Evolutionary conservation across 2,888 invertebrate genomes (phyloP), one percentile per base, ranked within the genome.

Genomic region (Scaptomyza parva): DNA sequence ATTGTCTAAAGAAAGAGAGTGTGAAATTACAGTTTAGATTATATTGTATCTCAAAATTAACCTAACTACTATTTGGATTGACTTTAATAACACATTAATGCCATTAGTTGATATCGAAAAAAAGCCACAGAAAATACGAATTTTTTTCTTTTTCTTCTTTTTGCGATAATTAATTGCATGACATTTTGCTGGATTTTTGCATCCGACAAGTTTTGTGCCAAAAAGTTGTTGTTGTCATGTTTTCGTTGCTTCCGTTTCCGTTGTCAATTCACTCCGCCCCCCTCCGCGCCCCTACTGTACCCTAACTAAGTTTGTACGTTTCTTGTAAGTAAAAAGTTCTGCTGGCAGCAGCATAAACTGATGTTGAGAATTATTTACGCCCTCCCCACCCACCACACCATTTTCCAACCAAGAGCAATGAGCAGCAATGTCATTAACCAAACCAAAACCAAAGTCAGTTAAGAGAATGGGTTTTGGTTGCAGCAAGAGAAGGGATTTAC

Each of bases 111-210:
- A 33, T 9, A n/a, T 11, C 3, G 44, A 33, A 37, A 48, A 33
- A 37, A 14, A 48, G 4, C 18, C 18, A 43, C 18, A 37, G 8
- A 24, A 44, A 37, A 44, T 9, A 26, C 28, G 14, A n/a, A n/a
- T n/a, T n/a, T 28, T 22, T 40, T 50, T 40, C 47, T 43, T 48
- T 57, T 59, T 14, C 3, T 14, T 30, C 30, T 24, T 14, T 35
- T 44, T 50, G 24, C 40, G 59, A 68, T 86, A 86, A 84, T 84
- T 84, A 84, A 84, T 86, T 83, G 70, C 76, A 57, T 66, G 44
- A 76, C 70, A 81, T 84, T 84, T 81, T 64, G 66, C 64, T 64
- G 48, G 73, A 81, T 70, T 79, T 79, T 76, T 70, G 77, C 78
- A 71, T 62, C 43, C 63, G 68, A 74, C 71, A 62, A n/a, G n/a